A percentile compares a stretch with the other conserved stretches of the same genome.
Evolutionary conservation across 2,888 invertebrate genomes (phyloP).

Genomic region (Scaeva pyrastri): DNA sequence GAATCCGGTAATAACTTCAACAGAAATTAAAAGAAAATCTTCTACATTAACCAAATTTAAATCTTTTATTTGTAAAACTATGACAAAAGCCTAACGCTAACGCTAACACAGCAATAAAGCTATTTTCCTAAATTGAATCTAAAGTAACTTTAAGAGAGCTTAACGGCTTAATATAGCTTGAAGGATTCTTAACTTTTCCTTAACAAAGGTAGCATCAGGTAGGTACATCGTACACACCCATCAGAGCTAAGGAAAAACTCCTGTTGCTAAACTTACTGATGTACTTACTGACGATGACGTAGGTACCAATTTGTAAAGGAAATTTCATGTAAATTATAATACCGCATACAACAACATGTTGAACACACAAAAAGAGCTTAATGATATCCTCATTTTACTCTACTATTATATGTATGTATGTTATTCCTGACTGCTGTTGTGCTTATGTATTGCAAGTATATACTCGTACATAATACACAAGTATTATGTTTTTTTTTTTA

Average conservation of each 20-base stretch:
- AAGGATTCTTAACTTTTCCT: background rate
- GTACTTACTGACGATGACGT: background rate
- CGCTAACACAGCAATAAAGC: too few species aligned
- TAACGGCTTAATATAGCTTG: background rate
- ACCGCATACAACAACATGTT: constrained; percentile 19
- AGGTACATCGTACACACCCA: background rate
- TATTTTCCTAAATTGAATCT: background rate
- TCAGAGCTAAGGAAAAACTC: background rate
- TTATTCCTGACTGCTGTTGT: constrained; percentile 19
- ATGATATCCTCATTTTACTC: constrained; percentile 17
- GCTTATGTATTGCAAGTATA: too few species aligned
- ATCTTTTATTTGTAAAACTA: too few species aligned
- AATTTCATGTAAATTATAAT: constrained; percentile 37
- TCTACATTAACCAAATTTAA: too few species aligned
- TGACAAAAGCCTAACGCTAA: too few species aligned
- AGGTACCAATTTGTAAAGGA: constrained; percentile 33
- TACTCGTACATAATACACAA: background rate
- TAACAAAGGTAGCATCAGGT: background rate
- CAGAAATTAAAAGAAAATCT: too few species aligned
- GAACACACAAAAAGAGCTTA: constrained; percentile 19
- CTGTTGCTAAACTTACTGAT: background rate
- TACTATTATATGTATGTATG: background rate
- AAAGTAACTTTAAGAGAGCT: background rate
- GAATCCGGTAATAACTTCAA: too few species aligned
- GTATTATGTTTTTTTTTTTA: constrained; percentile 30